A percentile compares a stretch with the other conserved stretches of the same genome.
Evolutionary conservation across 2,113 vertebrate species (phyloP).

Genomic region (Centropus unirufus): DNA sequence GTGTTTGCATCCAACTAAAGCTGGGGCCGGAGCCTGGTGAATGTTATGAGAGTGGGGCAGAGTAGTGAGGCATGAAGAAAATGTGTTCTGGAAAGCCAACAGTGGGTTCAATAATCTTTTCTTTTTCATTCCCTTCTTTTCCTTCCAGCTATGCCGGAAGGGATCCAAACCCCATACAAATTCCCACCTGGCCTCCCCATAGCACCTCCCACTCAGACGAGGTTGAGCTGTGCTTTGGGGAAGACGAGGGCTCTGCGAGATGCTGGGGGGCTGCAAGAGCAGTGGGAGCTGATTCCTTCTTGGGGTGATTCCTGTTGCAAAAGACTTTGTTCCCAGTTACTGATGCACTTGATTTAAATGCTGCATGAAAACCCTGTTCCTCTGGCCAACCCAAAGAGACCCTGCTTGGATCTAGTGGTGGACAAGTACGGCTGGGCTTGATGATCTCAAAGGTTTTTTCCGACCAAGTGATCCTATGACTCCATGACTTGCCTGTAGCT

Average conservation of each 20-base stretch:
- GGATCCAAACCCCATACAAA: background rate
- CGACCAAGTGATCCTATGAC: too few species aligned
- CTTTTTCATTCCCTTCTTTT: background rate
- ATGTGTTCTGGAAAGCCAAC: background rate
- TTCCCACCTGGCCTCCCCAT: background rate
- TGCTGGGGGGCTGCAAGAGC: accelerated
- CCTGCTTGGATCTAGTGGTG: background rate
- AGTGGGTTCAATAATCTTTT: background rate
- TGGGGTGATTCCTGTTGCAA: accelerated
- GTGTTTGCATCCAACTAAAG: background rate
- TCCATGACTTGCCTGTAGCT: background rate
- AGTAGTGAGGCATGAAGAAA: background rate
- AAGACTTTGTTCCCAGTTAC: background rate
- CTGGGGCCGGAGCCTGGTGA: background rate
- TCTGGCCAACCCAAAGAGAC: background rate
- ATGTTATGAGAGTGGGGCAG: background rate
- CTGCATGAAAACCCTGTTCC: background rate
- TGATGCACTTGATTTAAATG: background rate
- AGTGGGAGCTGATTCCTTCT: background rate
- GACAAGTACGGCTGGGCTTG: too few species aligned
- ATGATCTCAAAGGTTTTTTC: too few species aligned
- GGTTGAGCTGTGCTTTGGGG: background rate
- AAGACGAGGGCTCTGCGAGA: background rate
- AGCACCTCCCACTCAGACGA: background rate
- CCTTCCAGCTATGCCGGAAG: background rate